Evolutionary conservation across 2,888 invertebrate species (phyloP).

Genomic region (Gisinianus flammeolus): DNA sequence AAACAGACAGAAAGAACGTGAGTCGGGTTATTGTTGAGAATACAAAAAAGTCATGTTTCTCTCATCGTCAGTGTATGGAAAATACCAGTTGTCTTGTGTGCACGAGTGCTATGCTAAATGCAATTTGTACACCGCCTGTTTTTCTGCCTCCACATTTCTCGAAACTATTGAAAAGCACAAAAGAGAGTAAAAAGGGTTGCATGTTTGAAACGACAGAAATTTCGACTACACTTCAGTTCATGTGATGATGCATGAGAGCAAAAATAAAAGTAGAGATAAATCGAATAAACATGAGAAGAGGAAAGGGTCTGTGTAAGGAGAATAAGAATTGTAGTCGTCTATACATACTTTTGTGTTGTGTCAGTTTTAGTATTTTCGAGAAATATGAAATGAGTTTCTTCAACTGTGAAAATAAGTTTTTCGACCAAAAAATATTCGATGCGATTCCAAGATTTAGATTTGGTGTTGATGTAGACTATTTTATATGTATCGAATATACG

Average conservation of each 20-base stretch:
- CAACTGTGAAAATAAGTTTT: constrained; percentile 25
- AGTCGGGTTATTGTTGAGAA: too few relatives aligned
- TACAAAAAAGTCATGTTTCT: too few relatives aligned
- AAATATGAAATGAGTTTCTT: constrained; percentile 22
- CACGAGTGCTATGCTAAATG: too few relatives aligned
- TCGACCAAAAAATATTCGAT: too few relatives aligned
- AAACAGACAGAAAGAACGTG: too few relatives aligned
- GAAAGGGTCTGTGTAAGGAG: not conserved
- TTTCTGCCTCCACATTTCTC: too few relatives aligned
- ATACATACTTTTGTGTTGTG: not conserved
- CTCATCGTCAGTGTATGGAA: too few relatives aligned
- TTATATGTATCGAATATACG: too few relatives aligned
- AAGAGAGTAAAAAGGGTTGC: too few relatives aligned
- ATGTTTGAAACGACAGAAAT: not conserved
- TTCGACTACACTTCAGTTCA: constrained; percentile 3
- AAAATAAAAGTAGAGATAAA: constrained; percentile 15
- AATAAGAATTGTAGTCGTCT: not conserved
- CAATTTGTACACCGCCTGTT: too few relatives aligned
- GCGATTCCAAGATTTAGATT: not conserved
- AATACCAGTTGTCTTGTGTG: too few relatives aligned
- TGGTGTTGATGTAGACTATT: not conserved
- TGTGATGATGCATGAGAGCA: not conserved
- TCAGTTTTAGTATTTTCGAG: constrained; percentile 18
- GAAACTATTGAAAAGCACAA: too few relatives aligned
- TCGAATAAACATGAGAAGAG: not conserved